Percentiles rank a stretch among this genome's conserved stretches.
These are phyloP conservation scores for Meandrusa payeni DNA, from an alignment of 2,888 invertebrate species.

Conservation along the genomic window DNA sequence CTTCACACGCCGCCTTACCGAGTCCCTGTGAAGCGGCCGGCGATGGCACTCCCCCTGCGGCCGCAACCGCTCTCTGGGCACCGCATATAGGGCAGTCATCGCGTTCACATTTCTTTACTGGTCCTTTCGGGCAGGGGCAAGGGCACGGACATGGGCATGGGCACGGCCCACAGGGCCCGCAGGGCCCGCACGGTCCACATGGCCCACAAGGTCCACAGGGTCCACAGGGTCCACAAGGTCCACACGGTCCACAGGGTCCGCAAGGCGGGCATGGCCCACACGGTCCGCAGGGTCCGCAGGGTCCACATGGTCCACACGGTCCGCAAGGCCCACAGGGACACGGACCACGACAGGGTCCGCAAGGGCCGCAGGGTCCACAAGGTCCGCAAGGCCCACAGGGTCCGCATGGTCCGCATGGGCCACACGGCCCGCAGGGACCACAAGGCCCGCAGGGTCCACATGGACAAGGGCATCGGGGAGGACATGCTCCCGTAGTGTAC, in stretches of 20 bases:
- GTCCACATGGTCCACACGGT: conserved; percentile 38
- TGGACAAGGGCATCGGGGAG: conserved; percentile 35
- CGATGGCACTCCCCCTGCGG: conserved; percentile 8
- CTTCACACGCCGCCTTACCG: conserved; percentile 21
- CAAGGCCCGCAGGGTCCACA: conserved; percentile 32
- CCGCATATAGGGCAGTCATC: conserved; percentile 35
- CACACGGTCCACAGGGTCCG: conserved; percentile 36
- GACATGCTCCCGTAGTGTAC: conserved; percentile 38
- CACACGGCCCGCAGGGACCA: conserved; percentile 34
- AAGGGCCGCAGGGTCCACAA: conserved; percentile 35
- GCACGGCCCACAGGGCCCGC: conserved; percentile 37
- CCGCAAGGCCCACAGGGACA: conserved; percentile 35
- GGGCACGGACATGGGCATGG: conserved; percentile 36
- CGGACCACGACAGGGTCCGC: conserved; percentile 35
- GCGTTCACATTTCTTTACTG: conserved; percentile 33
- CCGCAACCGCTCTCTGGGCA: conserved; percentile 26
- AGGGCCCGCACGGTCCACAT: conserved; percentile 31
- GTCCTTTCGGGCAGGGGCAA: conserved; percentile 34
- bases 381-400: conserved; percentile 39
- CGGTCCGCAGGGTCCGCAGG: conserved; percentile 35
- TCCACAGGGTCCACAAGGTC: conserved; percentile 41
- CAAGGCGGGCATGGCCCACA: conserved; percentile 33
- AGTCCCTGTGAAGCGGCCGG: conserved; percentile 7
- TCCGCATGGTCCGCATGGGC: conserved; percentile 36
- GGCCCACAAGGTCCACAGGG: conserved; percentile 36